Evolutionary conservation across 2,888 invertebrate genomes (phyloP).

Genomic region (Alloscopus bannaensis): DNA sequence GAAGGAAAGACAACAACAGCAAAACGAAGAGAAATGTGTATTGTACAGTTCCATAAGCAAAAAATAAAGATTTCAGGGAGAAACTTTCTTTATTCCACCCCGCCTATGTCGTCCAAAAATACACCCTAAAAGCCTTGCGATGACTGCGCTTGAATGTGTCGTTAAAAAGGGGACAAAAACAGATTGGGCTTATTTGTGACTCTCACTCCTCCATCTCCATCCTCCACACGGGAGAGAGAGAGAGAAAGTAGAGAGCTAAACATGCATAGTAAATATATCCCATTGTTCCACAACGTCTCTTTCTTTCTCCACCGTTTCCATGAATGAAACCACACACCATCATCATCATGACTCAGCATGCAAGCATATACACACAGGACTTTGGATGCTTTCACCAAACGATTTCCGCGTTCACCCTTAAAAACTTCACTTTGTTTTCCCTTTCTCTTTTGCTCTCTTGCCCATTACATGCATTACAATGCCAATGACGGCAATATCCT

Average conservation of each 20-base stretch:
- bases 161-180: slow-evolving; percentile 57
- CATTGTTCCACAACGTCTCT: neutral
- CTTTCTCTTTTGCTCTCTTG: slow-evolving; percentile 5
- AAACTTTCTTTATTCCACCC: slow-evolving; percentile 44
- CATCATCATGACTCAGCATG: slow-evolving; percentile 8
- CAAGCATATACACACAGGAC: neutral
- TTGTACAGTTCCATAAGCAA: too few species aligned
- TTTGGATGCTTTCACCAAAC: slow-evolving; percentile 46
- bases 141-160: slow-evolving; percentile 34
- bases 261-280: slow-evolving; percentile 2
- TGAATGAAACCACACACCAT: slow-evolving; percentile 6
- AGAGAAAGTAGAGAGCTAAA: too few species aligned
- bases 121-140: slow-evolving; percentile 1
- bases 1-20: slow-evolving; percentile 8
- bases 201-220: neutral
- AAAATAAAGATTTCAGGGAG: slow-evolving; percentile 12
- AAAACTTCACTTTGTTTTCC: slow-evolving; percentile 1
- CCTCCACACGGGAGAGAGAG: neutral
- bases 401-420: slow-evolving; percentile 26
- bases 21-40: neutral
- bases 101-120: slow-evolving; percentile 18
- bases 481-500: slow-evolving; percentile 38
- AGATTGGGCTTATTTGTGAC: slow-evolving; percentile 30
- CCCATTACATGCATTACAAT: neutral
- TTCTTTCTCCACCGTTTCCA: neutral